phyloP scores from a whole-genome alignment of 1,140 invertebrate species.

The Ectropis grisescens region DNA sequence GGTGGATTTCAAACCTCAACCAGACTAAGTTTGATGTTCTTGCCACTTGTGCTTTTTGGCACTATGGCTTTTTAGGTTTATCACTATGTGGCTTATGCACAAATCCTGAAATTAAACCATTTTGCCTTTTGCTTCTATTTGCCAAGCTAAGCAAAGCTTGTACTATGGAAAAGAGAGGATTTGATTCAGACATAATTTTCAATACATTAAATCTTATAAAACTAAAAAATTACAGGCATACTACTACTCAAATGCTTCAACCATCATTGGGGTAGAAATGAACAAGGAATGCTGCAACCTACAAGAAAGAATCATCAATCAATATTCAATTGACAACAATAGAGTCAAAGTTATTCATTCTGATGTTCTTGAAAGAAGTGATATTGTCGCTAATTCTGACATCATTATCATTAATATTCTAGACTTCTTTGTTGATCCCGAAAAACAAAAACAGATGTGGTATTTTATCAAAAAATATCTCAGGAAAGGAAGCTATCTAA shows the following conservation, averaged over 20 bases:
- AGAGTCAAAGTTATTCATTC: conserved; percentile 72
- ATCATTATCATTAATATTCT: conserved; percentile 77
- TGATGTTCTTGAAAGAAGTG: conserved; percentile 70
- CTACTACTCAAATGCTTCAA: conserved; percentile 71
- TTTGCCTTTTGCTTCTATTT: no score
- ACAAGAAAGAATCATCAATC: conserved; percentile 72
- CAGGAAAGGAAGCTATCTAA: conserved; percentile 70
- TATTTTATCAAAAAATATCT: conserved; percentile 71
- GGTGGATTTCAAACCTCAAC: no score
- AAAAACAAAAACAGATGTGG: conserved; percentile 74
- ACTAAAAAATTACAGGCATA: conserved; percentile 79
- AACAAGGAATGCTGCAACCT: conserved; percentile 77
- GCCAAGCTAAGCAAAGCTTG: no score
- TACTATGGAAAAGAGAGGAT: no score
- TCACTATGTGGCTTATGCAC: no score
- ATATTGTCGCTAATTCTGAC: conserved; percentile 71
- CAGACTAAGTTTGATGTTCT: no score
- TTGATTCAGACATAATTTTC: no score
- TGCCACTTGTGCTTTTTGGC: no score
- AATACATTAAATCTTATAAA: no score
- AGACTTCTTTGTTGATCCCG: conserved; percentile 74
- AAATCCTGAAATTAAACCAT: no score
- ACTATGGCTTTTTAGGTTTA: no score
- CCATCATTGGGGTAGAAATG: conserved; percentile 80
- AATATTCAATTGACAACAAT: conserved; percentile 71